These are phyloP conservation scores for Rallus limicola DNA, from an alignment of 2,113 vertebrate species.

Conservation along the genomic window DNA sequence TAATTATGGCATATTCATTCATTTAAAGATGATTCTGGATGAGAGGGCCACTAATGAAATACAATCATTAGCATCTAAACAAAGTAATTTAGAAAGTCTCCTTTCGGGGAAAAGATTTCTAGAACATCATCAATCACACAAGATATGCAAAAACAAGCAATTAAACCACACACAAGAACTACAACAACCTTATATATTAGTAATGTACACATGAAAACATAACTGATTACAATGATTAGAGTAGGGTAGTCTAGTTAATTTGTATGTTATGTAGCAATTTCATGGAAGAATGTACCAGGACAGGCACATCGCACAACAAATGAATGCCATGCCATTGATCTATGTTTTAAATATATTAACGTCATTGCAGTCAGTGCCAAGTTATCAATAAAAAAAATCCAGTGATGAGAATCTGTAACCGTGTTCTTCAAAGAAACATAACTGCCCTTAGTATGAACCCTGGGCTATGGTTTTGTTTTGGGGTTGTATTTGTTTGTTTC, in stretches of 20 bases:
- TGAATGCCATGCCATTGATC: constrained; percentile 58
- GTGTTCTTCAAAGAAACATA: background rate
- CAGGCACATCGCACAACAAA: constrained; percentile 71
- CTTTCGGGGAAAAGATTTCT: constrained; percentile 98
- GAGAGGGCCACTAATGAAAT: constrained; percentile 99
- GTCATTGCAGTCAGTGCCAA: constrained; percentile 15
- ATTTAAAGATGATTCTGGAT: constrained; percentile 99
- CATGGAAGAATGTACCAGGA: constrained; percentile 78
- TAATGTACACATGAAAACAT: constrained; percentile 97
- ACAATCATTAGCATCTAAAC: constrained; percentile 99
- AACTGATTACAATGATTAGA: constrained; percentile 99
- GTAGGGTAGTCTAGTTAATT: constrained; percentile 93
- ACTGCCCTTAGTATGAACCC: background rate
- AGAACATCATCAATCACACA: constrained; percentile 97
- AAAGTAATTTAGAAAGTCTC: constrained; percentile 99
- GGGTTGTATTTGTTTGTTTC: background rate
- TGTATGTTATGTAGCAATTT: constrained; percentile 86
- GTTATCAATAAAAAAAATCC: constrained; percentile 40
- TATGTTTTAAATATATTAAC: constrained; percentile 50
- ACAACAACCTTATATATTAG: constrained; percentile 90
- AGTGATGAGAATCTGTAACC: background rate
- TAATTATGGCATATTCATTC: constrained; percentile 99
- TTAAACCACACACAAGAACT: constrained; percentile 98
- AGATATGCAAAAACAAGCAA: constrained; percentile 99
- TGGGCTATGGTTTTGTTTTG: background rate